Conservation (phyloP, 2,888 invertebrate genomes). For the Drosophila kuntzei region DNA sequence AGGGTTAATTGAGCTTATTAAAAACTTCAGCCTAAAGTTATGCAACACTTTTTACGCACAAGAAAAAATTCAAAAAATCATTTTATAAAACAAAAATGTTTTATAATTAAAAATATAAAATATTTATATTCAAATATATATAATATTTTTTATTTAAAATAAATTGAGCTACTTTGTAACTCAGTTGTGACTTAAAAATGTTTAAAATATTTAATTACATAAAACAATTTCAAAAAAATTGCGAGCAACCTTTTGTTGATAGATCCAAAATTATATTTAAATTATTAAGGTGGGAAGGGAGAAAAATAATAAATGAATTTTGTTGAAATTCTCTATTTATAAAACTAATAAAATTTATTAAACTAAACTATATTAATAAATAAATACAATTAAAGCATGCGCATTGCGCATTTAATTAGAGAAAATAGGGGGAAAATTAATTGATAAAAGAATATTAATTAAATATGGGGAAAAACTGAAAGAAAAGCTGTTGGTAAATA, state of each 20-base stretch:
- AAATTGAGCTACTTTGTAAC: slow-evolving; percentile 25
- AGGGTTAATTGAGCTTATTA: slow-evolving; percentile 31
- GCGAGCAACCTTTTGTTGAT: slow-evolving; percentile 1
- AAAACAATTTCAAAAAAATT: slow-evolving; percentile 4
- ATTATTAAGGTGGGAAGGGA: too few relatives aligned
- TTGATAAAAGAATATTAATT: background rate
- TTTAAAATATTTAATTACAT: background rate
- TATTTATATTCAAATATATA: background rate
- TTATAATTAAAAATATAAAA: background rate
- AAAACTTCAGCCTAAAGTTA: slow-evolving; percentile 51
- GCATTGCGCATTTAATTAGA: background rate
- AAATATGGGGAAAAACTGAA: background rate
- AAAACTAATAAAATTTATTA: slow-evolving; percentile 30
- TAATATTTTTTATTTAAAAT: slow-evolving; percentile 1
- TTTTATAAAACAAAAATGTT: background rate
- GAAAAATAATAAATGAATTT: slow-evolving; percentile 16
- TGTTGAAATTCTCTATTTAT: slow-evolving; percentile 67
- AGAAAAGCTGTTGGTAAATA: background rate
- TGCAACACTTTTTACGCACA: slow-evolving; percentile 45
- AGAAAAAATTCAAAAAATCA: background rate
- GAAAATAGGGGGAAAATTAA: slow-evolving; percentile 15
- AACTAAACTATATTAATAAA: slow-evolving; percentile 38
- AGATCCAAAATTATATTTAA: background rate
- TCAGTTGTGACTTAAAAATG: slow-evolving; percentile 20
- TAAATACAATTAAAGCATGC: slow-evolving; percentile 60